These are phyloP conservation scores for Chrysodeixis includens DNA, from an alignment of 2,888 invertebrate species.

Conservation along the genomic window DNA sequence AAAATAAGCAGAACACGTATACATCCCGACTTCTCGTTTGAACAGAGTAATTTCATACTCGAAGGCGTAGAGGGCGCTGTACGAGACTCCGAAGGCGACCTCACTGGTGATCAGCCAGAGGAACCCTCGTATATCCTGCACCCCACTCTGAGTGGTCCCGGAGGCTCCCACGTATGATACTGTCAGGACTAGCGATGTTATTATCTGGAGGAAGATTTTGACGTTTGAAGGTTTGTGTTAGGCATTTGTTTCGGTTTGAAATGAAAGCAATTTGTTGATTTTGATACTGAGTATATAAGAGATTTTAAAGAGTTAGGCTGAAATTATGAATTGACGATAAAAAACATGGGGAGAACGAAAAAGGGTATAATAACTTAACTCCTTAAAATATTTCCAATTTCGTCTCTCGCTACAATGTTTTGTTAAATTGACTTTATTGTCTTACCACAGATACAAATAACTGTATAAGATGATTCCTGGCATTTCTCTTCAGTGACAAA, in stretches of 20 bases:
- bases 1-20: conserved; percentile 82
- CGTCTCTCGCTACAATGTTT: too few species aligned
- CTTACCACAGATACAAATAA: conserved; percentile 88
- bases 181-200: conserved; percentile 80
- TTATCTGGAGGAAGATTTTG: conserved; percentile 64
- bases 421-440: conserved; percentile 13
- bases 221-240: not conserved
- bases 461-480: conserved; percentile 88
- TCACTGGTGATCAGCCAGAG: conserved; percentile 87
- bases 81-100: conserved; percentile 82
- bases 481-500: conserved; percentile 90
- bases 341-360: too few species aligned
- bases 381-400: too few species aligned
- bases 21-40: conserved; percentile 81
- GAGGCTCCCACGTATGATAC: conserved; percentile 80
- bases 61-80: conserved; percentile 83
- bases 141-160: conserved; percentile 82
- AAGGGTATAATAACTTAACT: too few species aligned
- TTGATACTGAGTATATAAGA: too few species aligned
- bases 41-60: conserved; percentile 80
- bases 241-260: not conserved
- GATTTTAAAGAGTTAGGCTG: too few species aligned
- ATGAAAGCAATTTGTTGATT: too few species aligned
- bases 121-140: conserved; percentile 83
- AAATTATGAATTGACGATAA: too few species aligned